phyloP scores from a whole-genome alignment of 2,888 invertebrate genomes.

The Leuctra nigra region DNA sequence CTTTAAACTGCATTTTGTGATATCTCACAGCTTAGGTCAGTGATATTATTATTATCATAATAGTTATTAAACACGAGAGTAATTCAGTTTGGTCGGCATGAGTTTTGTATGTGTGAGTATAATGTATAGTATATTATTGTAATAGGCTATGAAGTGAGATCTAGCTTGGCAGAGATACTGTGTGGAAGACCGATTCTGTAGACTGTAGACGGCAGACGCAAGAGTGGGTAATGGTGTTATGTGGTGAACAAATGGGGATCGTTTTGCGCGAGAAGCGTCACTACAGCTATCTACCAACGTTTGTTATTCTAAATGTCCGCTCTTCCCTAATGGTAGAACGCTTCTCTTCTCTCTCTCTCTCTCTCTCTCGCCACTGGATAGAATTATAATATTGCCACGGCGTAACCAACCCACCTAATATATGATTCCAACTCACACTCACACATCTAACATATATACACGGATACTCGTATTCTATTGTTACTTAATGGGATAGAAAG shows the following conservation, averaged over 20 bases:
- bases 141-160: too few species aligned
- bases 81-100: neutral
- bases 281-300: conserved; percentile 7
- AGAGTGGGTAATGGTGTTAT: neutral
- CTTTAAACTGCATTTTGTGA: too few species aligned
- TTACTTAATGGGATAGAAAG: too few species aligned
- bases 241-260: conserved; percentile 17
- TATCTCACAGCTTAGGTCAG: too few species aligned
- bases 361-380: neutral
- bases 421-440: too few species aligned
- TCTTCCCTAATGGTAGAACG: neutral
- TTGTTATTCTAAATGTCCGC: conserved; percentile 19
- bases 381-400: neutral
- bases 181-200: conserved; percentile 8
- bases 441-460: too few species aligned
- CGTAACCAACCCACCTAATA: neutral
- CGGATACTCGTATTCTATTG: too few species aligned
- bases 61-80: neutral
- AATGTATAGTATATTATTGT: too few species aligned
- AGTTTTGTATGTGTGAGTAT: too few species aligned
- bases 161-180: too few species aligned
- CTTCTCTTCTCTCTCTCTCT: neutral
- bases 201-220: neutral
- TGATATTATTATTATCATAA: too few species aligned
- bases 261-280: conserved; percentile 13